Evolutionary conservation across 2,888 invertebrate species (phyloP), one percentile per base, ranked within the genome.

Genomic region (Xylota sylvarum): DNA sequence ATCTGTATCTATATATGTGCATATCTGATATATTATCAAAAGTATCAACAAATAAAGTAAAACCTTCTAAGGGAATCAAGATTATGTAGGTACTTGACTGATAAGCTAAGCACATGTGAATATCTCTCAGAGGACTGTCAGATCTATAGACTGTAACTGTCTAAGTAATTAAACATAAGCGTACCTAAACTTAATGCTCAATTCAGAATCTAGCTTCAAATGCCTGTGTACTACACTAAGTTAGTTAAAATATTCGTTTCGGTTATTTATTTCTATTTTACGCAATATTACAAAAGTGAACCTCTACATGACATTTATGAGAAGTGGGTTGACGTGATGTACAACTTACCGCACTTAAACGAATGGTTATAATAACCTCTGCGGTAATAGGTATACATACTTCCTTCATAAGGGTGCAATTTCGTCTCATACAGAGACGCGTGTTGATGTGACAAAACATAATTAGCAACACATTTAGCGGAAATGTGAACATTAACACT

Each of bases 401-500:
- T 30, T 30, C 17, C 55, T 43, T 17, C 2, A 12, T 19, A 35
- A 56, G 43, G 55, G 52, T 43, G 30, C 17, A 52, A 37, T 67
- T 67, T 52, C 19, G 14, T 10, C 12, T 69, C 30, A 3, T 43
- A 30, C 23, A 56, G 5, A 67, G 10, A 37, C 23, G 30, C 55
- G 32, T 56, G 56, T 55, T 55, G 3, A 3, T 37, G 40, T 14
- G 40, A 40, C 69, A 23, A 17, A 56, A 32, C 27, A 43, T 69
- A 55, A 69, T 43, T 69, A 32, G 43, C 4, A 0, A 43, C 7
- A 17, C 9, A 69, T 23, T 30, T 43, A 43, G 12, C 12, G 17
- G 30, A 30, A 56, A 56, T 43, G 9, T 19, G 23, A 56, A 43
- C 55, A 30, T 30, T 40, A 7, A 56, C 23, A 37, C 0, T 9